Percentiles rank a stretch among this genome's conserved stretches.
Conservation (phyloP, 2,113 vertebrate species). For the Lutjanus erythropterus region DNA sequence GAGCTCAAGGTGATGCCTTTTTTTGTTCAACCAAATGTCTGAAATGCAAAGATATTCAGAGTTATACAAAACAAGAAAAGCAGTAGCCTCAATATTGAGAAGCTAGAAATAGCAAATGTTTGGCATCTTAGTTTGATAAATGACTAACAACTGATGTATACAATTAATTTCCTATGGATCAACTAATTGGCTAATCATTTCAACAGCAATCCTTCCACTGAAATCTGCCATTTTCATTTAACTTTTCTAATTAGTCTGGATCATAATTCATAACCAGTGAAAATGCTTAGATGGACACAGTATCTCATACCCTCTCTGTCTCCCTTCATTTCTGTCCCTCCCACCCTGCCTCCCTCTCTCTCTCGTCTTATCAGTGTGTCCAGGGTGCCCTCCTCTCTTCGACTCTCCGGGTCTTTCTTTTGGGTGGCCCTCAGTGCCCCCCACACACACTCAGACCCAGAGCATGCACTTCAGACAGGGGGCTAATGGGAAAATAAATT, state of each 20-base stretch:
- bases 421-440: constrained; percentile 77
- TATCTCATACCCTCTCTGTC: constrained; percentile 48
- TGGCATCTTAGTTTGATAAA: neutral
- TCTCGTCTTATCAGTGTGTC: constrained; percentile 77
- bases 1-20: neutral
- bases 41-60: neutral
- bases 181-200: neutral
- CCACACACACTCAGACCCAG: constrained; percentile 78
- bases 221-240: neutral
- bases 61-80: neutral
- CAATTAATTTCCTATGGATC: neutral
- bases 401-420: constrained; percentile 76
- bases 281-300: constrained; percentile 59
- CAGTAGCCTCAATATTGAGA: neutral
- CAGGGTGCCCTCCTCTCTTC: constrained; percentile 79
- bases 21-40: neutral
- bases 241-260: constrained; percentile 35
- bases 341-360: constrained; percentile 23
- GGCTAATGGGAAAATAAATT: constrained; percentile 86
- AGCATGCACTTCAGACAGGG: constrained; percentile 82
- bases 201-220: neutral
- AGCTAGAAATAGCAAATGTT: neutral
- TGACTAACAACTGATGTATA: neutral
- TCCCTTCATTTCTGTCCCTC: constrained; percentile 47
- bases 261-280: constrained; percentile 34